Percentiles rank a stretch among this genome's conserved stretches.
These are phyloP conservation scores for Liparis tanakae DNA, from an alignment of 2,797 vertebrate species.

Conservation along the genomic window DNA sequence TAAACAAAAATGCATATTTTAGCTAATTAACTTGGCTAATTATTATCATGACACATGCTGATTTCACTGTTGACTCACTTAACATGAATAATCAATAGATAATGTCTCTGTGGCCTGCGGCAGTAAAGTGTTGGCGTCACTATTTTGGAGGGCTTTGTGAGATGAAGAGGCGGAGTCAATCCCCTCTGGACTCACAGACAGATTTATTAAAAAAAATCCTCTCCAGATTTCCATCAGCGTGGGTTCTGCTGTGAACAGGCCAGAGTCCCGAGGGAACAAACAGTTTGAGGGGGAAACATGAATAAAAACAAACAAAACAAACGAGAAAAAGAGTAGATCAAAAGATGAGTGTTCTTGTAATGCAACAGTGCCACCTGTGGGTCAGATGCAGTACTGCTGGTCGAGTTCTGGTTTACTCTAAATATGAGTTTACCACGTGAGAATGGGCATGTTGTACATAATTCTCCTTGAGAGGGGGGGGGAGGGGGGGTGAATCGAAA, in stretches of 20 bases:
- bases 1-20: constrained; percentile 9
- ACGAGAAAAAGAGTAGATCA: background rate
- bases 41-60: constrained; percentile 4
- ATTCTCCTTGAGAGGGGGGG: no score
- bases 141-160: background rate
- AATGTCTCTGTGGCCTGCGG: background rate
- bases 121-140: constrained; percentile 1
- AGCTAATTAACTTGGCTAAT: background rate
- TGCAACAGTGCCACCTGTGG: constrained; percentile 52
- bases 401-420: background rate
- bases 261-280: constrained; percentile 41
- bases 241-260: constrained; percentile 40
- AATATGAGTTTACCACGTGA: background rate
- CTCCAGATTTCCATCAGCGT: constrained; percentile 36
- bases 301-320: background rate
- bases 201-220: constrained; percentile 5
- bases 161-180: constrained; percentile 24
- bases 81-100: background rate
- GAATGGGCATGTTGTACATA: no score
- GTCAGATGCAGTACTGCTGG: background rate
- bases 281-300: background rate
- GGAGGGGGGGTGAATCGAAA: no score
- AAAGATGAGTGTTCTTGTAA: background rate
- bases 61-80: constrained; percentile 6
- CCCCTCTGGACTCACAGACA: constrained; percentile 16